These are phyloP conservation scores for Ametastegia equiseti DNA, from an alignment of 2,888 invertebrate species.

Conservation along the genomic window DNA sequence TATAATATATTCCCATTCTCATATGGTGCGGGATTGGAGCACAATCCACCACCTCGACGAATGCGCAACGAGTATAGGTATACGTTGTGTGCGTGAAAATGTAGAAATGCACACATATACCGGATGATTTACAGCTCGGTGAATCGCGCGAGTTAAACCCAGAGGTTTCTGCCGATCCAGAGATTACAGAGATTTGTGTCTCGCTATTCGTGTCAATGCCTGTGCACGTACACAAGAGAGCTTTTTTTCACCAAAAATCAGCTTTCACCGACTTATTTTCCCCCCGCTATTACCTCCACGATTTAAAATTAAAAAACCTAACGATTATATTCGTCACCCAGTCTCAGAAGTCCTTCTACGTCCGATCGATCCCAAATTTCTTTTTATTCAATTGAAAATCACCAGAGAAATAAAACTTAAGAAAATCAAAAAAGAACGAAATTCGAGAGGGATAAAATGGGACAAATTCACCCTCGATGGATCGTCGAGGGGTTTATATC, in stretches of 20 bases:
- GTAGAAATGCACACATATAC: background rate
- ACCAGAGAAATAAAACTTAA: too few species aligned
- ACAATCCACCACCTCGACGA: constrained; percentile 8
- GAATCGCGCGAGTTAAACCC: constrained; percentile 69
- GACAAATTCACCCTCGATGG: background rate
- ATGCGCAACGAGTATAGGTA: background rate
- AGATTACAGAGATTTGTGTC: constrained; percentile 70
- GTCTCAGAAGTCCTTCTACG: background rate
- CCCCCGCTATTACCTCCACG: background rate
- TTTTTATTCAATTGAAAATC: too few species aligned
- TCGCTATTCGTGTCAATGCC: background rate
- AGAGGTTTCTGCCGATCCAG: constrained; percentile 68
- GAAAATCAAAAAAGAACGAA: too few species aligned
- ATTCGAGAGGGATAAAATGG: background rate
- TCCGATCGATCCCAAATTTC: background rate
- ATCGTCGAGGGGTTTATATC: background rate
- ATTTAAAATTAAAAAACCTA: background rate
- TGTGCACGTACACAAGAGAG: background rate
- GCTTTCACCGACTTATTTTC: background rate
- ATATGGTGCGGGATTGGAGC: background rate
- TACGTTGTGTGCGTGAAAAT: background rate
- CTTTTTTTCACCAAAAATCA: background rate
- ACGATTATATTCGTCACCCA: background rate
- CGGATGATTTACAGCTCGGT: constrained; percentile 67
- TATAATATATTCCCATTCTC: constrained; percentile 16